phyloP scores from a whole-genome alignment of 2,888 invertebrate genomes.

The Neoaliturus tenellus region DNA sequence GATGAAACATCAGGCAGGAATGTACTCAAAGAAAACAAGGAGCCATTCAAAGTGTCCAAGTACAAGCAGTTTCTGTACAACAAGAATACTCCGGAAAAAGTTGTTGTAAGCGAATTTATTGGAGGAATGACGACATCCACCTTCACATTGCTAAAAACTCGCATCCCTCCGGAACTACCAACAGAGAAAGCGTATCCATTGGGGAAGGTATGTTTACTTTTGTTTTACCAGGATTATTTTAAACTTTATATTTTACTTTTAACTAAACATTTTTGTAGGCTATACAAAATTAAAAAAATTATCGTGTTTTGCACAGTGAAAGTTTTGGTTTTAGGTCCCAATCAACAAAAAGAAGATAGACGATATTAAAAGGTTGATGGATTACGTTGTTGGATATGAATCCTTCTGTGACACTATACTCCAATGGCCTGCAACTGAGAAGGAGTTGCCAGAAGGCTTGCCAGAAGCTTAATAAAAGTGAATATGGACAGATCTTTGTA shows the following conservation, averaged over 20 bases:
- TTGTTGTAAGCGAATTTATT: conserved; percentile 31
- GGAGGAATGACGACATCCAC: conserved; percentile 34
- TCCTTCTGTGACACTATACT: conserved; percentile 54
- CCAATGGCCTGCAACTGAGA: conserved; percentile 56
- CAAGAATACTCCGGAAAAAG: conserved; percentile 38
- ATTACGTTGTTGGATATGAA: conserved; percentile 55
- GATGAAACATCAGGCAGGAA: conserved; percentile 51
- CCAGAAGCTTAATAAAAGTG: conserved; percentile 45
- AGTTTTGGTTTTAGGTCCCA: conserved; percentile 49
- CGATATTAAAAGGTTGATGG: conserved; percentile 54
- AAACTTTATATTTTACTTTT: conserved; percentile 12
- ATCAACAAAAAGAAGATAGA: conserved; percentile 55
- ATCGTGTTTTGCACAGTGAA: conserved; percentile 31
- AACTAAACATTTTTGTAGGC: conserved; percentile 5
- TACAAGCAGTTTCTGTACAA: conserved; percentile 44
- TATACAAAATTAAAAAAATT: neutral
- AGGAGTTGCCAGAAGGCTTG: conserved; percentile 45
- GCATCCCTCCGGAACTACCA: conserved; percentile 41
- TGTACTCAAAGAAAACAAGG: conserved; percentile 42
- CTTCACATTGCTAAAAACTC: conserved; percentile 28
- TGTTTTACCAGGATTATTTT: conserved; percentile 15
- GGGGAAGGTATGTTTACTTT: conserved; percentile 41
- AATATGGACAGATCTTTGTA: conserved; percentile 18
- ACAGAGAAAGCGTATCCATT: conserved; percentile 32
- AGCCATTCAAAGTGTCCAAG: conserved; percentile 48